Evolutionary conservation across 2,888 invertebrate species (phyloP).

Genomic region (Baronia brevicornis): DNA sequence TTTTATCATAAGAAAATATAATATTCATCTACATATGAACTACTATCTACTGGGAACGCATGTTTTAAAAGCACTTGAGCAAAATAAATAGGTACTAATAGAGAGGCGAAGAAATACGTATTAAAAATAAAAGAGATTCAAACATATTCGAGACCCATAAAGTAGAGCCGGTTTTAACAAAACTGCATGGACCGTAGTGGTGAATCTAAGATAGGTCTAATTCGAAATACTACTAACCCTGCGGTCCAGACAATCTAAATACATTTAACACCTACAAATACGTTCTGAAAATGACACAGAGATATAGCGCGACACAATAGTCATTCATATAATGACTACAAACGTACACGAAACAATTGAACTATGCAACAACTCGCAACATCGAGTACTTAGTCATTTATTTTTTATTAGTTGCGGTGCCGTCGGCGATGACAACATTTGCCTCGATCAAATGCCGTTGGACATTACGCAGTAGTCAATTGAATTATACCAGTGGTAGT

Average conservation of each 20-base stretch:
- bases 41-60: no score
- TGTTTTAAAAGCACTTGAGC: not conserved
- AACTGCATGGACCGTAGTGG: conserved; percentile 8
- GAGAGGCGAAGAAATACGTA: not conserved
- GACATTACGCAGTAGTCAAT: conserved; percentile 13
- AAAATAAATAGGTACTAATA: not conserved
- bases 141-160: not conserved
- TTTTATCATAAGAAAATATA: no score
- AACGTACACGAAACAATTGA: conserved; percentile 8
- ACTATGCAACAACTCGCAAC: conserved; percentile 5
- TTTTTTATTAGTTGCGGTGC: conserved; percentile 1
- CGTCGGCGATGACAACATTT: conserved; percentile 7
- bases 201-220: conserved; percentile 10
- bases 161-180: conserved; percentile 8
- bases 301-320: conserved; percentile 3
- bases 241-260: conserved; percentile 14
- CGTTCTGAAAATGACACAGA: conserved; percentile 5
- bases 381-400: not conserved
- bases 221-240: conserved; percentile 15
- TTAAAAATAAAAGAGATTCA: not conserved
- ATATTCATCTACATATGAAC: no score
- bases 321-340: conserved; percentile 12
- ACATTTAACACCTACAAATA: no score
- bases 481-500: conserved; percentile 5
- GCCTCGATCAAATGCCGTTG: conserved; percentile 5